Conservation (phyloP, 2,113 vertebrate species). For the Oenanthe oenanthe region DNA sequence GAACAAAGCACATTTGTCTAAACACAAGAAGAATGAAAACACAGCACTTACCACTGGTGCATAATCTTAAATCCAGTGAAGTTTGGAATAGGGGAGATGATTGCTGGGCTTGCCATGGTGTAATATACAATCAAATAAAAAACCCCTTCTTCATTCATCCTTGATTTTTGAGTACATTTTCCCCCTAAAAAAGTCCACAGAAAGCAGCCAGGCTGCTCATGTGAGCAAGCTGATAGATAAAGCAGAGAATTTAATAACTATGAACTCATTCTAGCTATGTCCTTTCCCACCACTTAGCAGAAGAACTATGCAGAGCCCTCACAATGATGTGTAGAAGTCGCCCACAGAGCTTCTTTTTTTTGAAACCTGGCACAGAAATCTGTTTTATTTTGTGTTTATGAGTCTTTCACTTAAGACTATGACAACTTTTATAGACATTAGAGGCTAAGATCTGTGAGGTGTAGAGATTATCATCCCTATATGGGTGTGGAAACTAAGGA, state of each 20-base stretch:
- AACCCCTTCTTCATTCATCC: neutral
- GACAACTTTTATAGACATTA: neutral
- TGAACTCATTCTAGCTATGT: neutral
- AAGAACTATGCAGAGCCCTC: neutral
- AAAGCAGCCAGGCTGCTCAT: neutral
- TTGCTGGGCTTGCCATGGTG: neutral
- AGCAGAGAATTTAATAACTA: neutral
- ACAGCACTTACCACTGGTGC: neutral
- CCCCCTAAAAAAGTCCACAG: neutral
- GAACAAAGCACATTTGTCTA: constrained; percentile 46
- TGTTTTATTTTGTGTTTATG: neutral
- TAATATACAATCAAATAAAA: neutral
- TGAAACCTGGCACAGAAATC: neutral
- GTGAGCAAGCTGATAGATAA: neutral
- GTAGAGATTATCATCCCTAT: neutral
- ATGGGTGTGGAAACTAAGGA: neutral
- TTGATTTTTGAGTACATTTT: neutral
- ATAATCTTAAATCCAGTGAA: constrained; percentile 27
- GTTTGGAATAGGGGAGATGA: neutral
- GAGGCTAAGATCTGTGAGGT: neutral
- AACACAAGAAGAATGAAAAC: constrained; percentile 42
- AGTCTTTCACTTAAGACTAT: neutral
- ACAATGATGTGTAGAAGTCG: neutral
- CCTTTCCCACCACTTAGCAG: neutral
- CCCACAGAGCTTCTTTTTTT: neutral